phyloP scores from a whole-genome alignment of 2,888 invertebrate genomes.

The Cryptosula pallasiana region DNA sequence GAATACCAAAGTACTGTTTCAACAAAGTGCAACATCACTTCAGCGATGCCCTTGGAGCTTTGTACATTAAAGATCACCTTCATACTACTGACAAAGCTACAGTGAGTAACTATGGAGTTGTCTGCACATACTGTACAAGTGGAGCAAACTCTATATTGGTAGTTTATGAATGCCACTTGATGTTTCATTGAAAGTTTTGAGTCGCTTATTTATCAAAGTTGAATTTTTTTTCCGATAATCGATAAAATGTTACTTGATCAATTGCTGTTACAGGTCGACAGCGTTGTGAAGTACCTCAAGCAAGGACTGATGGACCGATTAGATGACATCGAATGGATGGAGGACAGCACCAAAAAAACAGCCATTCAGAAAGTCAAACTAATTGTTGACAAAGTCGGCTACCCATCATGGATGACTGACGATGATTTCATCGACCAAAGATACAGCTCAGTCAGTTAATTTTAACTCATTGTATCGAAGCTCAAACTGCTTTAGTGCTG shows the following conservation, averaged over 20 bases:
- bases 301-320: slow-evolving; percentile 32
- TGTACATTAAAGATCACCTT: slow-evolving; percentile 38
- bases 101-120: no score
- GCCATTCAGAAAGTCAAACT: slow-evolving; percentile 39
- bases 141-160: background rate
- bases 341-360: slow-evolving; percentile 32
- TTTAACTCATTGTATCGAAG: no score
- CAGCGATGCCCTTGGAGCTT: slow-evolving; percentile 36
- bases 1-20: slow-evolving; percentile 39
- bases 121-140: background rate
- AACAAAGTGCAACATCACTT: slow-evolving; percentile 31
- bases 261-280: slow-evolving; percentile 11
- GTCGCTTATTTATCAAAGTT: no score
- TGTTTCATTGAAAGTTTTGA: no score
- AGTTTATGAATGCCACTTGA: no score
- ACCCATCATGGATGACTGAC: slow-evolving; percentile 38
- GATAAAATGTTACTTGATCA: no score
- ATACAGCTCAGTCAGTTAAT: slow-evolving; percentile 38
- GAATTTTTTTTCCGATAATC: no score
- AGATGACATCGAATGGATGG: slow-evolving; percentile 37
- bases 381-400: slow-evolving; percentile 39
- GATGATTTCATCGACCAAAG: slow-evolving; percentile 35
- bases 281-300: slow-evolving; percentile 30
- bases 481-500: no score
- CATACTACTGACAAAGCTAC: slow-evolving; percentile 35